Base-by-base conservation (phyloP, 2,888 invertebrate genomes). In the Dyspetes luteomarginatus region DNA sequence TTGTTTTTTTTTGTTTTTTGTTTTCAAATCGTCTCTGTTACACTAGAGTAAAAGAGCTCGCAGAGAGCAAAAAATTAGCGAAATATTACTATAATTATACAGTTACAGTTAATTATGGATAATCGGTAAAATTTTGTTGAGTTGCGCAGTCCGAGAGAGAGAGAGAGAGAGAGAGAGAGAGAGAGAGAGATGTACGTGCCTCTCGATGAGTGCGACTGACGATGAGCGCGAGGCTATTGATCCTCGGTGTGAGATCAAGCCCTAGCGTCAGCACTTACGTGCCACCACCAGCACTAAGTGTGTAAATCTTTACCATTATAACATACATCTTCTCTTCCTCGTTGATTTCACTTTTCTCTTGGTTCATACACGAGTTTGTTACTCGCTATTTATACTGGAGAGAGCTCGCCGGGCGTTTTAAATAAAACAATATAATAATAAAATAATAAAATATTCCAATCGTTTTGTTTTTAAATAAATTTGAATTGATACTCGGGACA, bases 261-360 rank as follows among this genome's bases (percentile, higher is more conserved):
- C n/a, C n/a, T n/a, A n/a, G n/a, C n/a, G n/a, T n/a, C n/a, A n/a
- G n/a, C n/a, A n/a, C n/a, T n/a, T n/a, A n/a, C n/a, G n/a, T n/a
- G n/a, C n/a, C n/a, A 72, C 73, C 62, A 9, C 36, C 28, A 45
- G 50, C 17, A 19, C 22, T 24, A 50, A 43, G 12, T 17, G 55
- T 19, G 68, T 24, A 65, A 62, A 60, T 62, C 45, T 43, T 60
- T 26, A 60, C 55, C 43, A 50, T 73, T 73, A 68, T 73, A 68
- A 77, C 72, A 77, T 77, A 77, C 72, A 77, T 77, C 71, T 36
- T 28, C 55, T 80, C 80, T 81, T 73, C 81, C 81, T 81, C 62
- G 76, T 81, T 77, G 81, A 81, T 81, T 81, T 81, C 81, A 81
- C 81, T 81, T 81, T 81, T 73, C 80, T 68, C 80, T 76, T 48